Conservation (phyloP, 2,797 vertebrate species). For the Australoheros facetus region DNA sequence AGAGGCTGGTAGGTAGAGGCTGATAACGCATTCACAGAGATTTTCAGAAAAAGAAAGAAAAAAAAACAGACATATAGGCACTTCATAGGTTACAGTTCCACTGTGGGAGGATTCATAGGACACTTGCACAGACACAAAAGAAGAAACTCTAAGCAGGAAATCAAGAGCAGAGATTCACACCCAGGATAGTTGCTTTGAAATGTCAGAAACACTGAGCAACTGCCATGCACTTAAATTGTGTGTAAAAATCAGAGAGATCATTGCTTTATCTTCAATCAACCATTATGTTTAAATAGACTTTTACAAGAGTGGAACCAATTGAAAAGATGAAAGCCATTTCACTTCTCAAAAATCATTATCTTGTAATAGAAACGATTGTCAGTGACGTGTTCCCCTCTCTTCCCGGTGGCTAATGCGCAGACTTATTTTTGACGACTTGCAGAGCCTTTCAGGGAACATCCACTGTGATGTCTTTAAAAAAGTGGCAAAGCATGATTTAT, state of each 20-base stretch:
- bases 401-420: constrained; percentile 47
- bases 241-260: background rate
- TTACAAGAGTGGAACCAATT: background rate
- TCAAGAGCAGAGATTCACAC: constrained; percentile 11
- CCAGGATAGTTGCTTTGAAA: background rate
- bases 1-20: constrained; percentile 8
- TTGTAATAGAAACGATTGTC: constrained; percentile 12
- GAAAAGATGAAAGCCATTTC: constrained; percentile 17
- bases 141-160: constrained; percentile 30
- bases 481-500: background rate
- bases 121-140: background rate
- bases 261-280: background rate
- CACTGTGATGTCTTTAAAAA: background rate
- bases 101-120: constrained; percentile 5
- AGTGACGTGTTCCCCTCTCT: constrained; percentile 49
- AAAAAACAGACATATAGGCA: background rate
- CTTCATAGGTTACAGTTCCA: constrained; percentile 10
- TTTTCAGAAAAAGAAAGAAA: background rate
- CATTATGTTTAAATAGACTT: constrained; percentile 9
- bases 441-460: background rate
- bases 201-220: background rate
- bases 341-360: constrained; percentile 27
- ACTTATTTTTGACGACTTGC: constrained; percentile 12
- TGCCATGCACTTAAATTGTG: background rate
- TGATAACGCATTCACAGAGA: constrained; percentile 3